Evolutionary conservation across 2,797 vertebrate species (phyloP).

Genomic region (Enteromius fasciolatus): DNA sequence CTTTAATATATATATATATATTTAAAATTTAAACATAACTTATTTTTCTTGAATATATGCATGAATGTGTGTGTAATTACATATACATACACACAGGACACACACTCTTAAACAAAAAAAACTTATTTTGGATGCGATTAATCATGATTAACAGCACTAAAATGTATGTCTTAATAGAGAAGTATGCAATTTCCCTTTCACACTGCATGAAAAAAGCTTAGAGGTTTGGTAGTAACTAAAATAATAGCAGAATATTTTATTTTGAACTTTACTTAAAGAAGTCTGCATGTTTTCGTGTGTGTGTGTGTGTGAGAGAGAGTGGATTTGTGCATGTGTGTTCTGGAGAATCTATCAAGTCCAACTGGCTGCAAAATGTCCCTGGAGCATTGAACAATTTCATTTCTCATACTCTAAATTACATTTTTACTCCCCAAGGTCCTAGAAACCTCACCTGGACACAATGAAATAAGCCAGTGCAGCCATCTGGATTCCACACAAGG

Average conservation of each 20-base stretch:
- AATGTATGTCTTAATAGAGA: neutral
- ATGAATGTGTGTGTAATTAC: too few species aligned
- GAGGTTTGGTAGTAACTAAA: neutral
- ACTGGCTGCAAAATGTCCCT: slow-evolving; percentile 33
- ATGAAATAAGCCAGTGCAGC: slow-evolving; percentile 1
- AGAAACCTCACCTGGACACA: slow-evolving; percentile 38
- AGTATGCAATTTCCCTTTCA: neutral
- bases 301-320: neutral
- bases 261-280: neutral
- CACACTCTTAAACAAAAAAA: too few species aligned
- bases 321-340: slow-evolving; percentile 7
- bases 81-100: too few species aligned
- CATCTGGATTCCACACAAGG: slow-evolving; percentile 35
- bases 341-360: slow-evolving; percentile 35
- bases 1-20: too few species aligned
- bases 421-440: slow-evolving; percentile 30
- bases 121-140: too few species aligned
- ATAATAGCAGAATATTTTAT: neutral
- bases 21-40: too few species aligned
- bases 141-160: neutral
- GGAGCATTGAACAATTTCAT: slow-evolving; percentile 46
- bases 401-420: slow-evolving; percentile 43
- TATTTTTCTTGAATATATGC: too few species aligned
- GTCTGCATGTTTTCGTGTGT: neutral
- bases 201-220: neutral